Percentiles rank a stretch among this genome's conserved stretches.
phyloP scores from a whole-genome alignment of 2,113 vertebrate species.

The Lates calcarifer region DNA sequence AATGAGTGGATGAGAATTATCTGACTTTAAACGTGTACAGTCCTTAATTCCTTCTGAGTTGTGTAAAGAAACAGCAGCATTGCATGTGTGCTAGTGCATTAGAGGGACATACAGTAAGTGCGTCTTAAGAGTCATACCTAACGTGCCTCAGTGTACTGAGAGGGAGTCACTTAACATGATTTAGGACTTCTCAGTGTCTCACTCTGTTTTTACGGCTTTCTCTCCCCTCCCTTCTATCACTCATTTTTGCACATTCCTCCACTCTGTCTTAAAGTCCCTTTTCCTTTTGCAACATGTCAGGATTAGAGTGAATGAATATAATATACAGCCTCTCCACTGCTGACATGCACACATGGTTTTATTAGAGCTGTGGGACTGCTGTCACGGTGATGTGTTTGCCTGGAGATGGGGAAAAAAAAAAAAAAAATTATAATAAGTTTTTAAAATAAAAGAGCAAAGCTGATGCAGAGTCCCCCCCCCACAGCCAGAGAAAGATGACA shows the following conservation, averaged over 20 bases:
- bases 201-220: constrained; percentile 26
- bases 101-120: constrained; percentile 23
- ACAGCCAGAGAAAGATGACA: constrained; percentile 28
- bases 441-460: neutral
- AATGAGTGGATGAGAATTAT: neutral
- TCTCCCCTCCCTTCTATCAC: neutral
- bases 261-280: constrained; percentile 31
- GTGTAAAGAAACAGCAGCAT: neutral
- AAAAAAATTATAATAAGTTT: constrained; percentile 7
- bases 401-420: neutral
- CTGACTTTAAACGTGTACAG: constrained; percentile 8
- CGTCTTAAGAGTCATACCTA: constrained; percentile 43
- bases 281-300: constrained; percentile 37
- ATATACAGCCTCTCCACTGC: constrained; percentile 34
- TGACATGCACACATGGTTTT: constrained; percentile 57
- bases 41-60: neutral
- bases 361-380: constrained; percentile 56
- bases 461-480: constrained; percentile 22
- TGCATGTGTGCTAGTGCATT: constrained; percentile 4
- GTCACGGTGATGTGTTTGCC: constrained; percentile 54
- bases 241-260: constrained; percentile 33
- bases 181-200: constrained; percentile 46
- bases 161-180: constrained; percentile 55
- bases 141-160: constrained; percentile 46
- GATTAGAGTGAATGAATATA: constrained; percentile 36